Evolutionary conservation across 1,140 invertebrate genomes (phyloP).

Genomic region (Bombus sibiricus): DNA sequence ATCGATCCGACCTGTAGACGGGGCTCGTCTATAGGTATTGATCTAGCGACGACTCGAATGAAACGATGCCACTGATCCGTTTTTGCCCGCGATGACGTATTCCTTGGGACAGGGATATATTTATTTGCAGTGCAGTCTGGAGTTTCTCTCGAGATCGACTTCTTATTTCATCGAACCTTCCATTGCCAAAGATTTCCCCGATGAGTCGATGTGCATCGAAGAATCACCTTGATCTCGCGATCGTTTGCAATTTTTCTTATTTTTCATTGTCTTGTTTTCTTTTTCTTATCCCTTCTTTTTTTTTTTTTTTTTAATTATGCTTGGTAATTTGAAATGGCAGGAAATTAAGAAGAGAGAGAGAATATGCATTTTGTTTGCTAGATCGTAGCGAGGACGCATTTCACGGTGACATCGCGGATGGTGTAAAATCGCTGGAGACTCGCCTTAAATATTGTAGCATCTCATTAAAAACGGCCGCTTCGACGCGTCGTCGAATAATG

Average conservation of each 20-base stretch:
- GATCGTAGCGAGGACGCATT: conserved; percentile 15
- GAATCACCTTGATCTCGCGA: not conserved
- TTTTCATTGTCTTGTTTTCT: not conserved
- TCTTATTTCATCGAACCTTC: not conserved
- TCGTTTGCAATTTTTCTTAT: not conserved
- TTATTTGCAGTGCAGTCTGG: not conserved
- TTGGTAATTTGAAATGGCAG: not conserved
- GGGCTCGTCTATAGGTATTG: conserved; percentile 38
- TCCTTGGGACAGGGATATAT: not conserved
- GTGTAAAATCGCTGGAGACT: conserved; percentile 49
- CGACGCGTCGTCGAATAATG: conserved; percentile 53
- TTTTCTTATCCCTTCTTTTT: not conserved
- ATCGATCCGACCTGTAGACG: conserved; percentile 50
- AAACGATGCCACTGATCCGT: conserved; percentile 46
- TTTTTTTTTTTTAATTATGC: not conserved
- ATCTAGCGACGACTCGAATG: conserved; percentile 37
- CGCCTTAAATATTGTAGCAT: conserved; percentile 54
- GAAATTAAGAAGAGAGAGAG: not conserved
- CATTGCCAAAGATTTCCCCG: too few relatives aligned
- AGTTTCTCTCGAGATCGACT: not conserved
- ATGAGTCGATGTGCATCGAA: not conserved
- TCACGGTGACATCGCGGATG: conserved; percentile 39
- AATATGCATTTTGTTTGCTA: not conserved
- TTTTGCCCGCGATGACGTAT: conserved; percentile 33
- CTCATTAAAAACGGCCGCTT: conserved; percentile 53